Base-by-base conservation (phyloP, 2,888 invertebrate genomes). In the Crematogaster levior region DNA sequence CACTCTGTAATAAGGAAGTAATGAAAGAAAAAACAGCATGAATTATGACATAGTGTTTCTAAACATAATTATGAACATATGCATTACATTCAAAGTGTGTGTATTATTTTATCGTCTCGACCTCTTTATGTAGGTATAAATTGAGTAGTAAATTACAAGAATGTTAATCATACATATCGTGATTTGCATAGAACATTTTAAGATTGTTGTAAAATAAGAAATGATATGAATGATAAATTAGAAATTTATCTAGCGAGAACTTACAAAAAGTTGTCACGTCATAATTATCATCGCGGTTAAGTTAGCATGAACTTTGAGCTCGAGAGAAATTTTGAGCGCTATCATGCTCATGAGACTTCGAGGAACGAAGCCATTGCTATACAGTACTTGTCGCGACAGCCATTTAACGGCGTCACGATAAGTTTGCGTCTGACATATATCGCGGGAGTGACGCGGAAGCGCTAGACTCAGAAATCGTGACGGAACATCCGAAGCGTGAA, bases 401-500 rank as follows among this genome's bases (percentile, higher is more conserved):
- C 72, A 72, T 79, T 79, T 79, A 79, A 79, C 30, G 34, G 72
- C 30, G 77, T 56, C 72, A 43, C 43, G 56, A 79, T 79, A 79
- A 70, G 73, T 79, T 72, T 63, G 56, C 70, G 53, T 63, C 58
- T 60, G 61, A 68, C 81, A 51, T 56, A 40, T 72, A 79, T 79
- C 56, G 58, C 73, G 73, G 46, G 43, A 61, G 43, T 53, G 24
- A 84, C 61, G 68, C 82, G 89, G 88, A 89, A 89, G 81, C 61
- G 70, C 18, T 48, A 51, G 65, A 72, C 46, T 70, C 58, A 81
- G 86, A 85, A 91, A 89, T 85, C 84, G 87, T 90, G 85, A 84
- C 85, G 86, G 84, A 77, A 90, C 86, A 88, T 90, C 85, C 86
- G 86, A 86, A 83, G 90, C 80, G 82, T 88, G 89, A 91, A 92